Percentiles rank a stretch among this genome's conserved stretches.
Conservation (phyloP, 1,140 invertebrate genomes). For the Macrocentrus cingulum region DNA sequence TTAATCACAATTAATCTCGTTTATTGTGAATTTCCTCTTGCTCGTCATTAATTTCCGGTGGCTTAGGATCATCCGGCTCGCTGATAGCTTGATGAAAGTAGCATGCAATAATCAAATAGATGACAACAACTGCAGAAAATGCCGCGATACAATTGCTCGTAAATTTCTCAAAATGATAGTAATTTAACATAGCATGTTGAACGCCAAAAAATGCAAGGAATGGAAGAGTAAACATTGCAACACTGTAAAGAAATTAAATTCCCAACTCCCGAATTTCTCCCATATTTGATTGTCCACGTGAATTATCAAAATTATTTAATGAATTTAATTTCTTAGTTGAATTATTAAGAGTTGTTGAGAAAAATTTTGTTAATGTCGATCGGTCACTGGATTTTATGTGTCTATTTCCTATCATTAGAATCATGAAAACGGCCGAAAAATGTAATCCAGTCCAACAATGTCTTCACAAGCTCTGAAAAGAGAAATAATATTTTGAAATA, state of each 20-base stretch:
- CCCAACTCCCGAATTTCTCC: no score
- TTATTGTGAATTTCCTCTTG: constrained; percentile 20
- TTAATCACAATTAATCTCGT: no score
- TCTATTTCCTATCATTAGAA: constrained; percentile 52
- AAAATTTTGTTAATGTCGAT: constrained; percentile 35
- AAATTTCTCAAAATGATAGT: constrained; percentile 65
- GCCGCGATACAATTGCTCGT: constrained; percentile 73
- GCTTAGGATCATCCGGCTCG: constrained; percentile 65
- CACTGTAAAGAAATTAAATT: constrained; percentile 73
- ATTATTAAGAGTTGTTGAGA: constrained; percentile 28
- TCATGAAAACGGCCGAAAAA: constrained; percentile 42
- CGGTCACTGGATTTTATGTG: constrained; percentile 47
- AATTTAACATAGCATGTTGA: constrained; percentile 63
- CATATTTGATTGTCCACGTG: no score
- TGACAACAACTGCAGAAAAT: constrained; percentile 70
- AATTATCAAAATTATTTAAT: no score
- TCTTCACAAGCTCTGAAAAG: no score
- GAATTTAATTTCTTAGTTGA: no score
- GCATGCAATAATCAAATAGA: constrained; percentile 74
- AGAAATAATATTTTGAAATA: constrained; percentile 38
- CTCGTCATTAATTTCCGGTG: no score
- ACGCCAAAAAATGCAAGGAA: constrained; percentile 74
- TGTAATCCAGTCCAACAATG: not conserved
- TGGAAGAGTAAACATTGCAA: constrained; percentile 81
- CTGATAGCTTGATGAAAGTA: constrained; percentile 79